Conservation (phyloP, 2,888 invertebrate species). For the Heliconius ismenius region DNA sequence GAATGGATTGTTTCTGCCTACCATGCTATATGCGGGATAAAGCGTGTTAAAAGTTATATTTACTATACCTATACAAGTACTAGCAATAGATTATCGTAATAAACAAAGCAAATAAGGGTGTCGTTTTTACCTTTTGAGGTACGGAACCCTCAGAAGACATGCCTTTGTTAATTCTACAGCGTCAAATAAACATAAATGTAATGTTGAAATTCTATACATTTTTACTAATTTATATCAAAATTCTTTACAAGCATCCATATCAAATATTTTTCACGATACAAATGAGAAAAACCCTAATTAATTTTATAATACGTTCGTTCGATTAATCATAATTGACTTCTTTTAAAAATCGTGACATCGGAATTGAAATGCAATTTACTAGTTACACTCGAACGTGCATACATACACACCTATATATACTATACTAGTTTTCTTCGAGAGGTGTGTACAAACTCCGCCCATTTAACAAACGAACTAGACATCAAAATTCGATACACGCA, state of each 20-base stretch:
- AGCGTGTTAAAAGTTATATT: too few species aligned
- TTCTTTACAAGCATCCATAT: background rate
- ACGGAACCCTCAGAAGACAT: too few species aligned
- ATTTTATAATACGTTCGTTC: background rate
- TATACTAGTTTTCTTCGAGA: constrained; percentile 35
- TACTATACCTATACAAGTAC: too few species aligned
- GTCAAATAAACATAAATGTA: too few species aligned
- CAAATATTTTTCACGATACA: background rate
- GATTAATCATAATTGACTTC: constrained; percentile 3
- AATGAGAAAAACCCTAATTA: constrained; percentile 13
- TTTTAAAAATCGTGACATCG: constrained; percentile 13
- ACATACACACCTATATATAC: background rate
- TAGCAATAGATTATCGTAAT: background rate
- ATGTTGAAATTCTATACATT: background rate
- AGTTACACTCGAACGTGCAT: background rate
- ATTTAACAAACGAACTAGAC: constrained; percentile 47
- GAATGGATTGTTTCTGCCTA: too few species aligned
- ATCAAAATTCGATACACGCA: constrained; percentile 66
- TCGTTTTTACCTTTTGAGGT: too few species aligned
- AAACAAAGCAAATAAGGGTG: background rate
- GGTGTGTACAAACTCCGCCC: constrained; percentile 49
- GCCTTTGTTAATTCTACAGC: too few species aligned
- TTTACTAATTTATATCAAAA: constrained; percentile 1
- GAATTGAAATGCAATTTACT: constrained; percentile 16
- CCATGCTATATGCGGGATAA: too few species aligned